Base-by-base conservation (phyloP, 2,797 vertebrate genomes). In the Remorina albescens region DNA sequence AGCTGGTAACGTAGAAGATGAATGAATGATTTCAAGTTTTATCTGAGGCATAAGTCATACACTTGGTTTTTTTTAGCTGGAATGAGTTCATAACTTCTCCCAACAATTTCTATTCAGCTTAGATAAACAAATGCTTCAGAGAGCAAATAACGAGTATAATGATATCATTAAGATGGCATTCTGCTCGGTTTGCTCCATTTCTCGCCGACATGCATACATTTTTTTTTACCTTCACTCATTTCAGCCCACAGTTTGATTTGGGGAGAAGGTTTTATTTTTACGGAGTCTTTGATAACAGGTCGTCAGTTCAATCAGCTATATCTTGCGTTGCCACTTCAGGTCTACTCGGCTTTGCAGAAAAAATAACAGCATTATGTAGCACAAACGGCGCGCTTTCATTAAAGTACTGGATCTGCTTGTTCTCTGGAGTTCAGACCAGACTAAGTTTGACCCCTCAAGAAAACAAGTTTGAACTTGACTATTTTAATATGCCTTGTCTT, bases 121-220 rank as follows among this genome's bases (percentile, higher is more conserved):
- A 54, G 67, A 80, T 67, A 80, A 85, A 87, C 75, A 82, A 78
- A 83, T 36, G 53, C 56, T 19, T 76, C 26, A 65, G 54, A 78
- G 53, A 59, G 67, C 55, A 84, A 78, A 87, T 67, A 69, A 47
- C 51, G 57, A 54, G 41, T 47, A 58, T 74, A 85, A 85, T 81
- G 71, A 85, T 67, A 71, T 80, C 62, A 85, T 88, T 86, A 83
- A 61, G 49, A 66, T 23, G 42, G 42, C 50, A 44, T 85, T 71
- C 68, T 63, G 74, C 74, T 83, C 9, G 11, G 23, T 66, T 69
- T 55, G 42, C 59, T 76, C 25, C 9, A 16, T 26, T 68, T 66
- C 55, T 67, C 36, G 32, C 7, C 71, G 54, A 42, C 44, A 57
- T 46, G 16, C 30, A 49, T 36, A 21, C 1, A 53, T 58, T 54